Base-by-base conservation (phyloP, 2,888 invertebrate species). In the Stenurella melanura region DNA sequence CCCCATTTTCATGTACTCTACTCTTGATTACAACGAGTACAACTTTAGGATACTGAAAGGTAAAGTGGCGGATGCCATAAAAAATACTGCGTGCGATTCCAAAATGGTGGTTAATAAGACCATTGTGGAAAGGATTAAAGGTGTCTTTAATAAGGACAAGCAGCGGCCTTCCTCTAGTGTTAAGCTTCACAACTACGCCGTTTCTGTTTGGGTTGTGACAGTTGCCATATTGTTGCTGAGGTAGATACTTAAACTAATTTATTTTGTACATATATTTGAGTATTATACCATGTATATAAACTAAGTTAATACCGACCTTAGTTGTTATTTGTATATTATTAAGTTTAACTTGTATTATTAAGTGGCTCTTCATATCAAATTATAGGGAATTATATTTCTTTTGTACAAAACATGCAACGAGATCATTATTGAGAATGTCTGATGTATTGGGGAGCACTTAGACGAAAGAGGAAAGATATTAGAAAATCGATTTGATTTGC, bases 1-100 rank as follows among this genome's bases (percentile, higher is more conserved):
- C 84, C 95, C 95, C 0, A 90, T 92, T 69, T 95, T 93, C 89
- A 93, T 94, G 92, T 94, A 95, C 82, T 91, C 91, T 0, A 90
- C 91, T 75, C 87, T 95, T 77, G 91, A 94, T 85, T 87, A 90
- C 0, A 90, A 91, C 0, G 93, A 94, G 18, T 91, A 93, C 0
- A 95, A 95, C 84, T 95, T 94, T 84, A 92, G 95, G 67, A 92
- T 95, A 76, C 90, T 95, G 75, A 93, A 92, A 0, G 94, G 93
- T 0, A 92, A 92, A 0, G 93, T 94, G 0, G 87, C 92, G 6
- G 94, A 95, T 67, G 94, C 94, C 1, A 94, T 95, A 57, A 92
- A 92, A 79, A 93, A 93, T 67, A 95, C 95, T 0, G 92, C 93
- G 0, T 95, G 95, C 85, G 93, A 94, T 85, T 90, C 92, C 6